Conservation (phyloP, 2,888 invertebrate genomes). For the Clanis bilineata region DNA sequence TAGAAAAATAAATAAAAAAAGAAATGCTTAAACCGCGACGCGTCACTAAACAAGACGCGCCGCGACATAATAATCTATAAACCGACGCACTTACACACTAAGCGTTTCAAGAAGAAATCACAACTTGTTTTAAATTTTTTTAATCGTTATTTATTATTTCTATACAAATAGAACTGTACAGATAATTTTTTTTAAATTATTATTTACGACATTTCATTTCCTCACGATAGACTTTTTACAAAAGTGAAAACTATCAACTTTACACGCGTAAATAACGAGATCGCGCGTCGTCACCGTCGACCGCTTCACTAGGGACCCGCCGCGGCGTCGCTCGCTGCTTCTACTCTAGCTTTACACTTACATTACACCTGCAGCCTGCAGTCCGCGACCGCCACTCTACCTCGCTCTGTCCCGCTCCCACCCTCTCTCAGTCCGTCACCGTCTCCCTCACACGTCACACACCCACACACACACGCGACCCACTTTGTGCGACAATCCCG, state of each 20-base stretch:
- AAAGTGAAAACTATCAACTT: conserved; percentile 83
- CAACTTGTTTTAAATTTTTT: conserved; percentile 77
- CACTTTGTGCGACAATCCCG: conserved; percentile 23
- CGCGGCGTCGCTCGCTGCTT: conserved; percentile 28
- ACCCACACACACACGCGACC: background rate
- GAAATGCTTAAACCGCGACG: conserved; percentile 58
- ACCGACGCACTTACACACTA: conserved; percentile 36
- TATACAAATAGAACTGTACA: conserved; percentile 85
- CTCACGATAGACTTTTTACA: conserved; percentile 82
- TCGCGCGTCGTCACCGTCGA: conserved; percentile 59
- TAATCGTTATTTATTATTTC: conserved; percentile 83
- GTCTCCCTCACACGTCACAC: conserved; percentile 12
- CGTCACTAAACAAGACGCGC: conserved; percentile 45
- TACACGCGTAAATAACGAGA: conserved; percentile 74
- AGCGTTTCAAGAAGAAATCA: conserved; percentile 67
- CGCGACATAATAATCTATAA: conserved; percentile 31
- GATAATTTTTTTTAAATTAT: conserved; percentile 78
- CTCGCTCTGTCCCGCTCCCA: background rate
- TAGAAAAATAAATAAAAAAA: conserved; percentile 70
- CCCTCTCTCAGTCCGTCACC: background rate
- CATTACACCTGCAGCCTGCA: conserved; percentile 20
- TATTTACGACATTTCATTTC: conserved; percentile 78
- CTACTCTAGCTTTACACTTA: conserved; percentile 25
- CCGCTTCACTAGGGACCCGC: conserved; percentile 31
- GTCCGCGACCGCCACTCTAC: conserved; percentile 14